Conservation (phyloP, 2,888 invertebrate species). For the Acleris cristana region DNA sequence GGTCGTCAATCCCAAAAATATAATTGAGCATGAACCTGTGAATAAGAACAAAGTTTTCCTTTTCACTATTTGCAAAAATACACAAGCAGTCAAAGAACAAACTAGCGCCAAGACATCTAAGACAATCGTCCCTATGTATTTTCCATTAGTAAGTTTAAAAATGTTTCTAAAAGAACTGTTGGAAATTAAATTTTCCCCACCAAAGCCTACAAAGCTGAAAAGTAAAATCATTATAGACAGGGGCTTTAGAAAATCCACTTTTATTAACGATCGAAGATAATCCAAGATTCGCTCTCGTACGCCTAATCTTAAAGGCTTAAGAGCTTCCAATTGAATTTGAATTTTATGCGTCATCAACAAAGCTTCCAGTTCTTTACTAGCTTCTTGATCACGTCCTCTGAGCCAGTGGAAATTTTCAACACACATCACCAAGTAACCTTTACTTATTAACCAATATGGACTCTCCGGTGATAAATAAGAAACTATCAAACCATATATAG, state of each 20-base stretch:
- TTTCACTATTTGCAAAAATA: conserved; percentile 44
- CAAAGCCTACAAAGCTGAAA: conserved; percentile 46
- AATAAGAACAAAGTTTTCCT: conserved; percentile 45
- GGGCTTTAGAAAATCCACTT: conserved; percentile 46
- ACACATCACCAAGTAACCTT: conserved; percentile 42
- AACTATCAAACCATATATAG: conserved; percentile 37
- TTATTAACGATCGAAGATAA: conserved; percentile 43
- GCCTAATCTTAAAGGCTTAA: conserved; percentile 42
- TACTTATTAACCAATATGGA: conserved; percentile 45
- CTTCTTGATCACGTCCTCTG: conserved; percentile 41
- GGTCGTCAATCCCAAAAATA: conserved; percentile 42
- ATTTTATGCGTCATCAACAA: conserved; percentile 41
- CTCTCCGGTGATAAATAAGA: conserved; percentile 44
- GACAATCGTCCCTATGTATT: conserved; percentile 47
- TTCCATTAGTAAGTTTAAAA: conserved; percentile 45
- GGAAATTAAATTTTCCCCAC: conserved; percentile 42
- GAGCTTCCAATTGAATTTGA: conserved; percentile 42
- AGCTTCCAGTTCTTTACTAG: conserved; percentile 43
- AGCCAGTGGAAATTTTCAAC: conserved; percentile 44
- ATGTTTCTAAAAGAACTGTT: conserved; percentile 43
- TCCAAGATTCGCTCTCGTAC: conserved; percentile 38
- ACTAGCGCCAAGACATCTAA: conserved; percentile 45
- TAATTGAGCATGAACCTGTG: conserved; percentile 43
- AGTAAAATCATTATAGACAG: conserved; percentile 46
- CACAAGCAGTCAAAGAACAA: conserved; percentile 46